Conservation (phyloP, 2,797 vertebrate genomes). For the Brotogeris chrysoptera region DNA sequence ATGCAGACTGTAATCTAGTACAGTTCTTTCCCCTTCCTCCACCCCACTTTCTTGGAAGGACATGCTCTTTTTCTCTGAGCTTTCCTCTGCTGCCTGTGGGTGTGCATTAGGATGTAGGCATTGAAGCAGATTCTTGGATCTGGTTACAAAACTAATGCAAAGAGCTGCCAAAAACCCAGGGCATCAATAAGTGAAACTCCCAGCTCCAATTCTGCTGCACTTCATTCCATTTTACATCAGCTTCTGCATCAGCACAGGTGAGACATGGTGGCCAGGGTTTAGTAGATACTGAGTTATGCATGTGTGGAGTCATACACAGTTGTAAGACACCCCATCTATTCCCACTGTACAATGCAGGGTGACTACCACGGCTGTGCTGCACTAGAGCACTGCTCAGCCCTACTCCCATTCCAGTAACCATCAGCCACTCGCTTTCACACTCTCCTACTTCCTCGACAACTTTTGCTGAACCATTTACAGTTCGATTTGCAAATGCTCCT, state of each 20-base stretch:
- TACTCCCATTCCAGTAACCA: background rate
- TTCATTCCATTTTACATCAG: background rate
- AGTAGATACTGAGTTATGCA: background rate
- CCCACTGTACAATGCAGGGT: background rate
- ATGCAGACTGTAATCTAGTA: constrained; percentile 42
- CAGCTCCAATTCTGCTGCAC: background rate
- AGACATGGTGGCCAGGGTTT: background rate
- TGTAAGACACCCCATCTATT: background rate
- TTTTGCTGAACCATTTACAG: background rate
- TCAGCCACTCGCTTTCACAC: background rate
- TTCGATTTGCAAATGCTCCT: background rate
- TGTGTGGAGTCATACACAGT: background rate
- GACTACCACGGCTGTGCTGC: background rate
- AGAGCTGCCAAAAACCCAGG: background rate
- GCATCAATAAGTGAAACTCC: background rate
- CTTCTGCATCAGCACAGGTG: background rate
- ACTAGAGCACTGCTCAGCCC: background rate
- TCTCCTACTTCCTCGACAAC: background rate
- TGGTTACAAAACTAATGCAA: background rate
- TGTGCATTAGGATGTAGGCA: background rate
- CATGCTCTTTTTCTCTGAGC: background rate
- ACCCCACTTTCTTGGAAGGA: constrained; percentile 33
- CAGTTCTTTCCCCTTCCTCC: constrained; percentile 34
- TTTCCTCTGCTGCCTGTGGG: background rate
- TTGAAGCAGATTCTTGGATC: background rate